phyloP scores from a whole-genome alignment of 2,888 invertebrate species.

The Eudasyphora cyanicolor region DNA sequence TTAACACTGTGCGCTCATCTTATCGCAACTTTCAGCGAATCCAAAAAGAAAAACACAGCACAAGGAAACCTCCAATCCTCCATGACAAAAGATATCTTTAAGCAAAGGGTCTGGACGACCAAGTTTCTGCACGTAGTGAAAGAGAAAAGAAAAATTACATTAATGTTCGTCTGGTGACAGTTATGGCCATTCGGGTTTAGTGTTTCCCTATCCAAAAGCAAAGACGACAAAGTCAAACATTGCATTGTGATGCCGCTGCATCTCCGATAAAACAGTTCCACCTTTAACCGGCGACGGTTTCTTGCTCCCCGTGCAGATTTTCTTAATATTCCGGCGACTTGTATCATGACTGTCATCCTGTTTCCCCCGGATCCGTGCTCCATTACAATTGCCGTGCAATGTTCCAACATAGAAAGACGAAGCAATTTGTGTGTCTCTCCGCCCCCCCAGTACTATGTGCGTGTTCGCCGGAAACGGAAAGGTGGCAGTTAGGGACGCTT shows the following conservation, averaged over 20 bases:
- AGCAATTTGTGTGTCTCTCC: conserved; percentile 17
- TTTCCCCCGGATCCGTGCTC: not conserved
- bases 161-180: conserved; percentile 43
- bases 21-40: not conserved
- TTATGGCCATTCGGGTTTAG: conserved; percentile 35
- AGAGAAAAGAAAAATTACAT: conserved; percentile 33
- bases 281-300: not conserved
- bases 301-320: not conserved
- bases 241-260: conserved; percentile 5
- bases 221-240: not conserved
- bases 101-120: not conserved
- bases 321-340: conserved; percentile 13
- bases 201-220: not conserved
- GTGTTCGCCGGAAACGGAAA: conserved; percentile 67
- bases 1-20: conserved; percentile 30
- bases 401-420: conserved; percentile 8
- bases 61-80: not conserved
- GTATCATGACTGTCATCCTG: not conserved
- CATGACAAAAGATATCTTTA: not conserved
- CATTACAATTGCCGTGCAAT: conserved; percentile 9
- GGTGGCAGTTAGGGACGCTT: not conserved
- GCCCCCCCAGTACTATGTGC: too few species aligned
- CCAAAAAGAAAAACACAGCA: not conserved
- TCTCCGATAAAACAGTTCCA: not conserved
- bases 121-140: not conserved